Evolutionary conservation across 2,888 invertebrate genomes (phyloP), one percentile per base, ranked within the genome.

Genomic region (Liodrosophila aerea): DNA sequence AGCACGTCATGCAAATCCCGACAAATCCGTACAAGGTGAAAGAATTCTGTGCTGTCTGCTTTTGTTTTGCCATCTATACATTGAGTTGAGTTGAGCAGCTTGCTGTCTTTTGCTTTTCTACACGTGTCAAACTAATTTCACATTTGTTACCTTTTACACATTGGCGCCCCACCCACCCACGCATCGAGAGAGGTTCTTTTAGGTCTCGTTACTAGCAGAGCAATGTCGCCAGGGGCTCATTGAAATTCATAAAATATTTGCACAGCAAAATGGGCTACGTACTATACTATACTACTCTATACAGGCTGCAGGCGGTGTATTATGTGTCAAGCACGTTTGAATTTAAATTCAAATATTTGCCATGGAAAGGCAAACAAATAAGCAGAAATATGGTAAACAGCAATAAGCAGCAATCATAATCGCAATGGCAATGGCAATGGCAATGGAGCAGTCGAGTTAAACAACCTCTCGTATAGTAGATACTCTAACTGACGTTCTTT

Each of bases 261-360:
- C 85, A 63, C 72, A 72, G 64, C 72, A 64, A 82, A 85, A 78
- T 82, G 75, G 85, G 85, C 78, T 73, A 60, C 84, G 60, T 46
- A 45, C 63, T 36, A 7, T 9, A 11, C 1, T 2, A 11, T n/a
- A 9, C 30, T 18, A 18, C 16, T 31, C 12, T 58, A 62, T 40
- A 56, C 69, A 45, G 58, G 46, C 81, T 82, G 53, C 51, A 64
- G 78, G 73, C 85, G 44, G 50, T 60, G 83, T 78, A 85, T 80
- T 80, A 80, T 82, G 78, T 85, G 78, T 80, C 83, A 80, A 80
- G 78, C 83, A 80, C 85, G 85, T 85, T 80, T 82, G 85, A 82
- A 85, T 80, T 85, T 78, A 85, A 80, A 80, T 82, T 80, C 83
- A 85, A 80, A 80, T 80, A 80, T 80, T 80, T 80, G 75, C 83